A percentile compares a stretch with the other conserved stretches of the same genome.
phyloP scores from a whole-genome alignment of 2,888 invertebrate species.

The Andrena trimmerana region DNA sequence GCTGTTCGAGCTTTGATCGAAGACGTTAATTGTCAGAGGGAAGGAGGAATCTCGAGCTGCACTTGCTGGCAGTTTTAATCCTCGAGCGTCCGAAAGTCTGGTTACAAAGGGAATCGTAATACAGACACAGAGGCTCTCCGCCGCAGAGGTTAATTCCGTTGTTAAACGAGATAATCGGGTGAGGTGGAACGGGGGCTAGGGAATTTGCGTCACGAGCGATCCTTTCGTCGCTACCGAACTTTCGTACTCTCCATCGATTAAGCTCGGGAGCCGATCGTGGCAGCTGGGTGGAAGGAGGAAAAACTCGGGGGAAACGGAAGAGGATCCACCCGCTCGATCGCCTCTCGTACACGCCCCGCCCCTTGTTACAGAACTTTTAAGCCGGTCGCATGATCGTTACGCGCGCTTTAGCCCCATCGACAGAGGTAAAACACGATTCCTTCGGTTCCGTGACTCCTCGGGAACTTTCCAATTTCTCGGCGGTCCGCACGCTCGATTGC shows the following conservation, averaged over 20 bases:
- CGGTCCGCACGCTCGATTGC: constrained; percentile 5
- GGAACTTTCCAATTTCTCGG: constrained; percentile 29
- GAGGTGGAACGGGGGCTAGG: neutral
- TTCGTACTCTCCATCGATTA: constrained; percentile 46
- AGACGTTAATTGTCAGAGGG: constrained; percentile 54
- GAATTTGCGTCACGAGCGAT: constrained; percentile 39
- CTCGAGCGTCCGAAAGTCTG: too few relatives aligned
- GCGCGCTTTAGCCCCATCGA: constrained; percentile 49
- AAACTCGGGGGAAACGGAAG: constrained; percentile 20
- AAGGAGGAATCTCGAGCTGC: neutral
- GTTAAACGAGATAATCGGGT: neutral
- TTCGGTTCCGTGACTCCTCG: constrained; percentile 1
- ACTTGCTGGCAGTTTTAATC: constrained; percentile 10
- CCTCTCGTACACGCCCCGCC: constrained; percentile 38
- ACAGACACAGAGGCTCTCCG: too few relatives aligned
- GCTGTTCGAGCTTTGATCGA: constrained; percentile 40
- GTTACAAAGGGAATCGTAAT: too few relatives aligned
- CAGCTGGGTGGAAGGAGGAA: constrained; percentile 3
- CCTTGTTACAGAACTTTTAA: constrained; percentile 67
- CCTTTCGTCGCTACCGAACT: constrained; percentile 65
- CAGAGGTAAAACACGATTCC: constrained; percentile 35
- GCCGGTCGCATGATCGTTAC: constrained; percentile 57
- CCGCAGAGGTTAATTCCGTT: neutral
- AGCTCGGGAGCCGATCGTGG: constrained; percentile 30
- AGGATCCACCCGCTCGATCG: constrained; percentile 42